These are phyloP conservation scores for Decapterus maruadsi DNA, from an alignment of 2,797 vertebrate species.

Conservation along the genomic window DNA sequence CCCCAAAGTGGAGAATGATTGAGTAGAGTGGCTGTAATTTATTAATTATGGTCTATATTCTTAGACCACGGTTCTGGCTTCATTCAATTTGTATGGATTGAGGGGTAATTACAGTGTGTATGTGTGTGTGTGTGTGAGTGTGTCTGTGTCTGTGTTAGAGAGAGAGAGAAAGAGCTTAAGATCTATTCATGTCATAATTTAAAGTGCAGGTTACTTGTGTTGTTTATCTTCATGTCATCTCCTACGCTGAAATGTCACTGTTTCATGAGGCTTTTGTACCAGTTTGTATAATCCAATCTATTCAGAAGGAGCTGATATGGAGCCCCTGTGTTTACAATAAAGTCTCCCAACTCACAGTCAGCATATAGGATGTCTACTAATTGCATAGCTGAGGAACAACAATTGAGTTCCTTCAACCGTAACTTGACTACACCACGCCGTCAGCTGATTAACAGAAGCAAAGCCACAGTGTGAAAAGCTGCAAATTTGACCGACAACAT, in stretches of 20 bases:
- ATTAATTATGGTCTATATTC: constrained; percentile 86
- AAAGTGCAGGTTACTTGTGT: constrained; percentile 64
- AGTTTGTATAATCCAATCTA: constrained; percentile 51
- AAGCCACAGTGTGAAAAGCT: constrained; percentile 81
- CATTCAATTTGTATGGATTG: constrained; percentile 85
- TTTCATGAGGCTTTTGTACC: constrained; percentile 47
- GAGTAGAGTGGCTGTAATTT: constrained; percentile 84
- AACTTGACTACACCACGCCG: constrained; percentile 80
- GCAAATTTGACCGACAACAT: constrained; percentile 87
- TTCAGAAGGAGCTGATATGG: constrained; percentile 50
- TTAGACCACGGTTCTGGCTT: constrained; percentile 81
- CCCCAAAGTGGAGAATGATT: constrained; percentile 83
- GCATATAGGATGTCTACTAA: constrained; percentile 66
- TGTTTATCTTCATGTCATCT: constrained; percentile 58
- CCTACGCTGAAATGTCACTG: constrained; percentile 35
- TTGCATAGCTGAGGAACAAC: constrained; percentile 82
- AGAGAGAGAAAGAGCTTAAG: constrained; percentile 45
- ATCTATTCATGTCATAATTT: constrained; percentile 66
- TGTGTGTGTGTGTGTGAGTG: constrained; percentile 43
- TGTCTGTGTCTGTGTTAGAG: constrained; percentile 25
- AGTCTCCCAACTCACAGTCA: constrained; percentile 74
- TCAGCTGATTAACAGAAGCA: constrained; percentile 83
- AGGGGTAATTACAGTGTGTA: constrained; percentile 74
- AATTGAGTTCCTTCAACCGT: constrained; percentile 81
- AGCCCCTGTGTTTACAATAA: constrained; percentile 54